Percentiles rank a stretch among this genome's conserved stretches.
Evolutionary conservation across 2,797 vertebrate genomes (phyloP).

Genomic region (Falco berigora): DNA sequence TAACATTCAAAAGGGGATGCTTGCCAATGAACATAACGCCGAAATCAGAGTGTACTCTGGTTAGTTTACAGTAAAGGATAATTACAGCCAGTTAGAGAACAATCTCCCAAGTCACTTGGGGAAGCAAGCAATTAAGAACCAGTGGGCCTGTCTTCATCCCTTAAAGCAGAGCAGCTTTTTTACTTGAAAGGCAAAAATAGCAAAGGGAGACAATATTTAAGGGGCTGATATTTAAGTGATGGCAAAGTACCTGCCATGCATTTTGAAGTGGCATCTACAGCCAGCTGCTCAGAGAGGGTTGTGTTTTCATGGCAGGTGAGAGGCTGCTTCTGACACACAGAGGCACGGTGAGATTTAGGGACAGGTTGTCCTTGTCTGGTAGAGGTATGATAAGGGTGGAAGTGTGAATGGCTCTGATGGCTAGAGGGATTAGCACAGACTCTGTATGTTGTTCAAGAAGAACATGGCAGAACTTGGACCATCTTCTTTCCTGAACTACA

Average conservation of each 20-base stretch:
- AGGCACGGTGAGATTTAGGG: background rate
- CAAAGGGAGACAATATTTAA: background rate
- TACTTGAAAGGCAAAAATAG: background rate
- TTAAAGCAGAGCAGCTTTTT: background rate
- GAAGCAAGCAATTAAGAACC: constrained; percentile 16
- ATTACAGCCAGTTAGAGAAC: constrained; percentile 33
- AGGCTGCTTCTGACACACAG: background rate
- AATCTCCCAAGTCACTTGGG: background rate
- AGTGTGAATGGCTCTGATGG: background rate
- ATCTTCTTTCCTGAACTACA: background rate
- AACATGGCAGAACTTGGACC: background rate
- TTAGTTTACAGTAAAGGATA: constrained; percentile 22
- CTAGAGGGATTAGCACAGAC: background rate
- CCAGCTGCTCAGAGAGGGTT: background rate
- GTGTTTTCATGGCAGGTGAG: background rate
- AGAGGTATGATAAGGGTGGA: background rate
- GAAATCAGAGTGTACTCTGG: background rate
- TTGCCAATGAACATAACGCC: background rate
- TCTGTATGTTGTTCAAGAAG: background rate
- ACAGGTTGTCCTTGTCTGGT: background rate
- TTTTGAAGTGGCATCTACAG: background rate
- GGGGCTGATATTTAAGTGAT: background rate
- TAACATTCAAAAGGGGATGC: background rate
- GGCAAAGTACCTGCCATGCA: background rate
- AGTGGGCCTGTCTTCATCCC: background rate